phyloP scores from a whole-genome alignment of 2,888 invertebrate genomes.

The Drosophila meridiana region DNA sequence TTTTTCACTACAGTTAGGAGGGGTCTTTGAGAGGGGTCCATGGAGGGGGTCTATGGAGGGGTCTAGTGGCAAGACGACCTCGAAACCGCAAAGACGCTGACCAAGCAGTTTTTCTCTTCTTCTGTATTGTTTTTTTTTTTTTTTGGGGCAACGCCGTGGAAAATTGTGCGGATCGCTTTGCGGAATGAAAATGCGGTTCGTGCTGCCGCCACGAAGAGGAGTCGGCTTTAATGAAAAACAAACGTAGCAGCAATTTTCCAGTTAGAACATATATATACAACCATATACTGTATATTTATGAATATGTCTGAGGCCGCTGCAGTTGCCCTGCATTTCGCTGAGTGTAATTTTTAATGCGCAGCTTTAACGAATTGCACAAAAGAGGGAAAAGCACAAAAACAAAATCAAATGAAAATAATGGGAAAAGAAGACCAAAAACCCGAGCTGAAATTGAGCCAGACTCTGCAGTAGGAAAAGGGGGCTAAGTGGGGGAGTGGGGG shows the following conservation, averaged over 20 bases:
- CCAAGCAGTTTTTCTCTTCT: conserved; percentile 24
- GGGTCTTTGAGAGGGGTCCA: background rate
- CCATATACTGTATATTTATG: conserved; percentile 5
- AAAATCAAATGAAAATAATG: conserved; percentile 71
- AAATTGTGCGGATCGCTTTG: conserved; percentile 76
- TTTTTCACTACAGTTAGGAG: conserved; percentile 61
- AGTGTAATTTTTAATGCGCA: conserved; percentile 72
- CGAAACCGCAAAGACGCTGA: conserved; percentile 72
- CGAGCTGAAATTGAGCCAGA: conserved; percentile 74
- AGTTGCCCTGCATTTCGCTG: conserved; percentile 52
- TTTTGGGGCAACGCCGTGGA: conserved; percentile 67
- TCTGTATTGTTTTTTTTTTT: background rate
- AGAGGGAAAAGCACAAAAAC: conserved; percentile 39
- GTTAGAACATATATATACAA: conserved; percentile 59
- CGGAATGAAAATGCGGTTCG: conserved; percentile 78
- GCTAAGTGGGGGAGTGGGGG: background rate
- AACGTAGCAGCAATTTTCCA: conserved; percentile 77
- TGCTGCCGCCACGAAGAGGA: conserved; percentile 62
- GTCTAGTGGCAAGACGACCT: conserved; percentile 48
- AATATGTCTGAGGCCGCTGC: conserved; percentile 1
- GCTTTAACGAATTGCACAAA: conserved; percentile 76
- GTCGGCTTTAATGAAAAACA: conserved; percentile 72
- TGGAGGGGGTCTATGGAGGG: background rate
- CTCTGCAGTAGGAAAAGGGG: background rate
- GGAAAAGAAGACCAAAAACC: conserved; percentile 70